Conservation (phyloP, 92 coral and sea anemone genomes). For the Palythoa grandiflora region DNA sequence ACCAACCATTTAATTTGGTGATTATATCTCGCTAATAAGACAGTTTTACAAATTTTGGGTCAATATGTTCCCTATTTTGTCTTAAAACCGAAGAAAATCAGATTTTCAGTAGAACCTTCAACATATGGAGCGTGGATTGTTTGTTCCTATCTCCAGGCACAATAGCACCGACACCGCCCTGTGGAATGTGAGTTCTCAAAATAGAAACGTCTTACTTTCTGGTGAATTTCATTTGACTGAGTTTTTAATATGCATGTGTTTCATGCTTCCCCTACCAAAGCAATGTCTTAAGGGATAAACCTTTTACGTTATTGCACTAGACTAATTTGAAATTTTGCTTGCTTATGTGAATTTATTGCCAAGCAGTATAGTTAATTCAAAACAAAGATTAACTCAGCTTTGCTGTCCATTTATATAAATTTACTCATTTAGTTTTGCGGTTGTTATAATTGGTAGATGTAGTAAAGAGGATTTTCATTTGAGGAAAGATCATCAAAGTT, state of each 20-base stretch:
- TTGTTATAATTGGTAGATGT: not conserved
- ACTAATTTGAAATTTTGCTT: not conserved
- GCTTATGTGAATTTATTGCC: not conserved
- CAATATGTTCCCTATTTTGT: conserved; percentile 15
- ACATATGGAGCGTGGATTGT: conserved; percentile 39
- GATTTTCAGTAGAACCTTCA: not conserved
- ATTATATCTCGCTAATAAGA: conserved; percentile 51
- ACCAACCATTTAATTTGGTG: conserved; percentile 51
- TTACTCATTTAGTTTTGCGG: not conserved
- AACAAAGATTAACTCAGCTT: not conserved
- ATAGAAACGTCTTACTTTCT: conserved; percentile 37
- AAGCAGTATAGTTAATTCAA: not conserved
- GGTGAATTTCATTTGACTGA: conserved; percentile 1
- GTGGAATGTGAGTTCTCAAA: conserved; percentile 45
- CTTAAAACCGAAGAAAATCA: not conserved
- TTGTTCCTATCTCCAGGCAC: conserved; percentile 28
- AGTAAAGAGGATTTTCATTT: not conserved
- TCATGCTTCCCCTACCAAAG: not conserved
- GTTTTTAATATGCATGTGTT: conserved; percentile 1
- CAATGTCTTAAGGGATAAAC: not conserved
- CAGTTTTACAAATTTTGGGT: conserved; percentile 38
- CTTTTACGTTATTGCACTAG: not conserved
- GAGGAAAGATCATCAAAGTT: not conserved
- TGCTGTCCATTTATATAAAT: not conserved
- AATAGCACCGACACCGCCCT: conserved; percentile 43